phyloP scores from a whole-genome alignment of 2,113 vertebrate genomes.

The Pelecanoides urinatrix region DNA sequence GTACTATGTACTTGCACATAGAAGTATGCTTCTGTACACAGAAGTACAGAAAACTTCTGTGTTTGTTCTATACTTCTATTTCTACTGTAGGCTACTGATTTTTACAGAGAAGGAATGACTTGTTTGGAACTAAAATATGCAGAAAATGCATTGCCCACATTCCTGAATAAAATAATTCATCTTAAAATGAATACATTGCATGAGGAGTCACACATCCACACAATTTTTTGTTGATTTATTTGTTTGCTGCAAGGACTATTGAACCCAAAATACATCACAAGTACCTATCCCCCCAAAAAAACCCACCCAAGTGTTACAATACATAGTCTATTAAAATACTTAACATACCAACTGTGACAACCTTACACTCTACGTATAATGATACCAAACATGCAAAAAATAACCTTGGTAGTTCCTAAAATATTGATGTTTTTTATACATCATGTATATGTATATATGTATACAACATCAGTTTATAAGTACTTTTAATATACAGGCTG shows the following conservation, averaged over 20 bases:
- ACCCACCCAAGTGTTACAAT: rapidly evolving
- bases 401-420: not conserved
- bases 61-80: not conserved
- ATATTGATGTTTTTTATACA: not conserved
- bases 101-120: not conserved
- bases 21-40: not conserved
- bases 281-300: not conserved
- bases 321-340: not conserved
- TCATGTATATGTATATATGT: too few species aligned
- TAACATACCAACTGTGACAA: not conserved
- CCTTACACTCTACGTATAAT: not conserved
- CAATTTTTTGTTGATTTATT: not conserved
- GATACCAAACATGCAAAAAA: not conserved
- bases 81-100: not conserved
- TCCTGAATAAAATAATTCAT: not conserved
- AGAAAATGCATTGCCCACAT: not conserved
- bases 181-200: not conserved
- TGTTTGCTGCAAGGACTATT: not conserved
- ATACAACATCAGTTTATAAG: not conserved
- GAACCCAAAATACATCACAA: not conserved
- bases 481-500: not conserved
- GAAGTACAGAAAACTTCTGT: not conserved
- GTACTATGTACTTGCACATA: not conserved
- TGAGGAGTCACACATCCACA: not conserved
- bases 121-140: not conserved